Percentiles rank a stretch among this genome's conserved stretches.
These are phyloP conservation scores for Norana najaformis DNA, from an alignment of 2,888 invertebrate species.

Conservation along the genomic window DNA sequence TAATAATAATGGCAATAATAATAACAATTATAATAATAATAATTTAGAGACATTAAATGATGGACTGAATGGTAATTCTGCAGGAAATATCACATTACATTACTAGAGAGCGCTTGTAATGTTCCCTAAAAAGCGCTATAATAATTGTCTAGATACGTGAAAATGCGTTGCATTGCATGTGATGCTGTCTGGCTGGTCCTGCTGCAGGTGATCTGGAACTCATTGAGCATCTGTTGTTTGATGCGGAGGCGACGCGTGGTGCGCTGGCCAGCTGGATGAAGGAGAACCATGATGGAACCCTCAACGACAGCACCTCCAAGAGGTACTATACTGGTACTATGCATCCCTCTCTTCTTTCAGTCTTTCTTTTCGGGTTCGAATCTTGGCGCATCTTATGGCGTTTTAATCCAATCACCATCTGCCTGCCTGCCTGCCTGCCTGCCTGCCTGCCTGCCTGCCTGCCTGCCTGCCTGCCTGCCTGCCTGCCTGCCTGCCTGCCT, in stretches of 20 bases:
- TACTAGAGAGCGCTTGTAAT: no score
- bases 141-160: neutral
- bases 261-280: conserved; percentile 52
- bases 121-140: no score
- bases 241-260: conserved; percentile 55
- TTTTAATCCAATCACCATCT: neutral
- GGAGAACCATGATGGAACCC: conserved; percentile 40
- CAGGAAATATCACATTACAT: no score
- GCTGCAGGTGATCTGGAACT: conserved; percentile 50
- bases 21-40: no score
- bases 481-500: no score
- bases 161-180: no score
- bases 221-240: conserved; percentile 55
- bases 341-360: neutral
- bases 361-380: neutral
- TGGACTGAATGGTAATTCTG: no score
- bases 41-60: no score
- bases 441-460: no score
- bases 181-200: neutral
- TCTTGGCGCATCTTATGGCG: neutral
- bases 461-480: no score
- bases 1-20: no score
- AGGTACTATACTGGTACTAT: neutral
- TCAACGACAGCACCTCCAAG: conserved; percentile 14
- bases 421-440: neutral